Base-by-base conservation (phyloP, 2,888 invertebrate genomes). In the Pollenia angustigena region DNA sequence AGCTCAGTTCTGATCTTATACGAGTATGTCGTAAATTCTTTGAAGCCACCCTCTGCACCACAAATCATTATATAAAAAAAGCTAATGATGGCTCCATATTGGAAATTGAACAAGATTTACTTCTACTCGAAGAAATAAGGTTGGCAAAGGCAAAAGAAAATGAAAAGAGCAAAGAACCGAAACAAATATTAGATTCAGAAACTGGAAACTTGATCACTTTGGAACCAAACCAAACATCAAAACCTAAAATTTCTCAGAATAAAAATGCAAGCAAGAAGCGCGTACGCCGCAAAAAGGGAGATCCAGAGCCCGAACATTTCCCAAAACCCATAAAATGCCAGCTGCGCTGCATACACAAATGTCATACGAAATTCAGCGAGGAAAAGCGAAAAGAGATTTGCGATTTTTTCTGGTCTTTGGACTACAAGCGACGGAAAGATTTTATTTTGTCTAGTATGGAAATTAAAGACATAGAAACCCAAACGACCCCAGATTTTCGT, bases 371-470 rank as follows among this genome's bases (percentile, higher is more conserved):
- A 56, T 89, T 89, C 62, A 88, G 80, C n/a, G 89, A 87, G 14
- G 83, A 88, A 14, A 88, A 89, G 42, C 88, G 89, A n/a, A 62
- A 79, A 18, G 82, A 88, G 78, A 85, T 89, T 18, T 89, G 89
- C 56, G 87, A 88, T 12, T 74, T 84, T 0, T 89, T 89, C 62
- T 89, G 89, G 89, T 87, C 87, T 10, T 84, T 89, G 85, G 88
- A 89, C 42, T 89, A 82, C 14, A 89, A 89, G 40, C 85, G 88
- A 0, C 88, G 88, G 8, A 89, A 89, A 71, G 89, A 89, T 72
- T 89, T 87, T 42, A 81, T 89, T 23, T 62, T 88, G 46, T 87
- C 88, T 0, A 87, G 85, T n/a, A 86, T 89, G 44, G 89, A 89
- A 81, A 78, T 88, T 1, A 88, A 85, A 48, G 87, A 88, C n/a